phyloP scores from a whole-genome alignment of 2,797 vertebrate genomes.

The Nyctalus aviator region DNA sequence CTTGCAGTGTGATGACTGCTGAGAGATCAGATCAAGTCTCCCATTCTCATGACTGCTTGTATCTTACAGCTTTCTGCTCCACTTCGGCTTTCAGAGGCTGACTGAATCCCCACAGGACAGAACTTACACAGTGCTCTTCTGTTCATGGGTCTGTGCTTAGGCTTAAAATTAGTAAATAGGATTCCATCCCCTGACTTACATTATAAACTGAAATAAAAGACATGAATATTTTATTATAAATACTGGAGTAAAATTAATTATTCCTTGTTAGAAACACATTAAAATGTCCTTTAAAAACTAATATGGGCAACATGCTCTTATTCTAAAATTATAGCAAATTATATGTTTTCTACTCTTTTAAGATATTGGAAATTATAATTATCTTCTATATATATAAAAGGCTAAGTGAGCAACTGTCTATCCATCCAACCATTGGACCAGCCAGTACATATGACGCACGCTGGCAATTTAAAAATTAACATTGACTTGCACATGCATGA shows the following conservation, averaged over 20 bases:
- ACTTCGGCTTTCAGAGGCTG: not conserved
- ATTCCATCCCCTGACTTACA: not conserved
- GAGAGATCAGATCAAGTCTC: not conserved
- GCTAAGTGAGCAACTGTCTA: too few relatives aligned
- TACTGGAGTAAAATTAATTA: not conserved
- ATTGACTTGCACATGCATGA: too few relatives aligned
- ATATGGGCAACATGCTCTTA: not conserved
- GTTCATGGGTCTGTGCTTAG: not conserved
- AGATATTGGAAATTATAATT: not conserved
- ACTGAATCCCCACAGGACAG: not conserved
- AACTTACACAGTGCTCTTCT: not conserved
- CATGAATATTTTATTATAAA: not conserved
- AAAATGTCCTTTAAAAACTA: conserved; percentile 19
- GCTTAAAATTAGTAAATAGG: not conserved
- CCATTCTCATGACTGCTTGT: not conserved
- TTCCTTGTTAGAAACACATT: conserved; percentile 6
- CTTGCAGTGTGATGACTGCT: not conserved
- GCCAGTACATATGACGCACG: too few relatives aligned
- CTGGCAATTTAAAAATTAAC: too few relatives aligned
- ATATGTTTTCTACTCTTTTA: not conserved
- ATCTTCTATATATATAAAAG: not conserved
- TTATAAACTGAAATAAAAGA: conserved; percentile 36
- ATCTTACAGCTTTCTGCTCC: not conserved
- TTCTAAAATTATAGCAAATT: not conserved
- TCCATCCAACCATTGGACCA: too few relatives aligned